A percentile compares a stretch with the other conserved stretches of the same genome.
Conservation (phyloP, 2,797 vertebrate species). For the Paratrypauchen microcephalus region DNA sequence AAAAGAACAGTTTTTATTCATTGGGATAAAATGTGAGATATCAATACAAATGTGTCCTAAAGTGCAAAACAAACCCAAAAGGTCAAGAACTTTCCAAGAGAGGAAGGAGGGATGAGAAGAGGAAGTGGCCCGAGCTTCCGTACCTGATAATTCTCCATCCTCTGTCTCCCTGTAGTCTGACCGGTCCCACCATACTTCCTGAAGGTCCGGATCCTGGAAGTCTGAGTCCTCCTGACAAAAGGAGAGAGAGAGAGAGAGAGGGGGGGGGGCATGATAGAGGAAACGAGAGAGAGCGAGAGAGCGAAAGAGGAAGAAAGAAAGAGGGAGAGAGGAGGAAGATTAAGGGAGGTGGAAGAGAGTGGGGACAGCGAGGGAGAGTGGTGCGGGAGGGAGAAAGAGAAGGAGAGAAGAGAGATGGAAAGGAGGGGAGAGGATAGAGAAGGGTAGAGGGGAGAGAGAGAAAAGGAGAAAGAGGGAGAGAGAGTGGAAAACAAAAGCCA, state of each 20-base stretch:
- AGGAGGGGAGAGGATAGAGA: no score
- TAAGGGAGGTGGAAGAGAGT: no score
- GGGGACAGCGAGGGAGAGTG: no score
- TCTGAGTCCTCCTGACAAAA: background rate
- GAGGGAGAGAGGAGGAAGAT: no score
- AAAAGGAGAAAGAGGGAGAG: background rate
- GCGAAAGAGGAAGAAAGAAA: no score
- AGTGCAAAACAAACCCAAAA: constrained; percentile 28
- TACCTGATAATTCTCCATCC: constrained; percentile 80
- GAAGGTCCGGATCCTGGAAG: constrained; percentile 69
- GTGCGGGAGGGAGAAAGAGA: no score
- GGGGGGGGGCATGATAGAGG: background rate
- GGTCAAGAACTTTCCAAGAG: constrained; percentile 39
- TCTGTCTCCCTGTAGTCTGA: constrained; percentile 64
- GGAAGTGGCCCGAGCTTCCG: constrained; percentile 58
- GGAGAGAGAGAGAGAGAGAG: constrained; percentile 31
- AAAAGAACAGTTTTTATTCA: background rate
- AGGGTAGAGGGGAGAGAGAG: no score
- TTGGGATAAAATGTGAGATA: background rate
- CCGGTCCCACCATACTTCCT: constrained; percentile 72
- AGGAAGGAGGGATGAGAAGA: constrained; percentile 31
- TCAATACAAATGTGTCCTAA: background rate
- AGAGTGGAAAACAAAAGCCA: constrained; percentile 50
- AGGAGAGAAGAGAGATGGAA: no score
- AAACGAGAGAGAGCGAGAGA: background rate